These are phyloP conservation scores for Morone chrysops DNA, from an alignment of 2,113 vertebrate genomes.

Conservation along the genomic window DNA sequence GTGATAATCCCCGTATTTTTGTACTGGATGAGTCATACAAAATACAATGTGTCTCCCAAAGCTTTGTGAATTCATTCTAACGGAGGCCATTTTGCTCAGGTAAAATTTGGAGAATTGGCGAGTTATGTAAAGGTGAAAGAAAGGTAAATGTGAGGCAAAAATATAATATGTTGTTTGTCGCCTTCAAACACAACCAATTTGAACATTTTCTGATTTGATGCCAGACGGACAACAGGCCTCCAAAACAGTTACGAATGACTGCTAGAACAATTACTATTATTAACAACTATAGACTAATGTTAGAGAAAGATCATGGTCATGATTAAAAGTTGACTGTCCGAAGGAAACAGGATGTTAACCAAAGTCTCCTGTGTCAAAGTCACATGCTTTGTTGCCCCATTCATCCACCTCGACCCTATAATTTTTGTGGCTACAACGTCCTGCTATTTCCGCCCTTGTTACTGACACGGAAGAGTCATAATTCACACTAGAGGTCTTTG, in stretches of 20 bases:
- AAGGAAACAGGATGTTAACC: background rate
- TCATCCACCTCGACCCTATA: background rate
- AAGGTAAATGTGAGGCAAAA: too few relatives aligned
- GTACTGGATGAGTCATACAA: constrained; percentile 26
- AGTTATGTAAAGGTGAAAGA: background rate
- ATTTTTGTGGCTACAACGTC: background rate
- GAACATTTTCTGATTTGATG: background rate
- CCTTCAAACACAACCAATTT: background rate
- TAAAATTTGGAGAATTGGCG: background rate
- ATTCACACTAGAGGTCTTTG: background rate
- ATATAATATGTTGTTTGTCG: background rate
- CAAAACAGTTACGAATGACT: too few relatives aligned
- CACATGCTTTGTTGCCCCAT: background rate
- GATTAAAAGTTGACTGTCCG: background rate
- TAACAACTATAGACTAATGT: background rate
- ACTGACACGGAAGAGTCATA: too few relatives aligned
- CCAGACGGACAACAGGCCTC: too few relatives aligned
- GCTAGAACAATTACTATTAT: too few relatives aligned
- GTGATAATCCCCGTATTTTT: constrained; percentile 22
- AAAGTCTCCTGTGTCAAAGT: background rate
- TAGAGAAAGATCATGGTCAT: background rate
- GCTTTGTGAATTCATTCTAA: constrained; percentile 13
- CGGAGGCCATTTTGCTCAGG: background rate
- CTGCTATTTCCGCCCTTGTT: too few relatives aligned
- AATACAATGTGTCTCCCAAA: background rate